Evolutionary conservation across 2,888 invertebrate species (phyloP).

Genomic region (Mythimna lalbum): DNA sequence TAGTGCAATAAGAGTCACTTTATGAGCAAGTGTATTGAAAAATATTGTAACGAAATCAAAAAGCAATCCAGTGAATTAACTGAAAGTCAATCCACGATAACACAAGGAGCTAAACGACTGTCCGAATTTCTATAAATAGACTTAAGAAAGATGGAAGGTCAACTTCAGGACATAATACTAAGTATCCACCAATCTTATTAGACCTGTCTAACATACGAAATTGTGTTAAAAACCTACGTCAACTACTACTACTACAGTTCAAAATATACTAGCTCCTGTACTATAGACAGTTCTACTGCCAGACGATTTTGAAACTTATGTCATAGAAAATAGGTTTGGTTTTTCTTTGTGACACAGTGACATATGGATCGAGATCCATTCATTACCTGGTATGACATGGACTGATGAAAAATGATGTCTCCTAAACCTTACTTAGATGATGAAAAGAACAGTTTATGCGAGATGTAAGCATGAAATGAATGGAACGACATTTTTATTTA

Average conservation of each 20-base stretch:
- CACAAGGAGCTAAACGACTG: constrained; percentile 5
- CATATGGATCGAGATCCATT: constrained; percentile 67
- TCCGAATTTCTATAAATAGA: constrained; percentile 9
- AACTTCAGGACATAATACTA: background rate
- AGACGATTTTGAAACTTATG: constrained; percentile 2
- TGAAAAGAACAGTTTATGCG: constrained; percentile 66
- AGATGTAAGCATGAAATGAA: constrained; percentile 56
- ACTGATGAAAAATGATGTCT: constrained; percentile 77
- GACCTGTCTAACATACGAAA: constrained; percentile 18
- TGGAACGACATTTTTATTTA: constrained; percentile 45
- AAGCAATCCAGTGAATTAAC: background rate
- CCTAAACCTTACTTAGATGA: constrained; percentile 67
- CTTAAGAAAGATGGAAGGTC: background rate
- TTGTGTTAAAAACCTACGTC: constrained; percentile 26
- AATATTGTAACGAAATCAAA: background rate
- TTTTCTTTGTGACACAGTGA: constrained; percentile 3
- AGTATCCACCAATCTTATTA: constrained; percentile 4
- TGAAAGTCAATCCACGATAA: background rate
- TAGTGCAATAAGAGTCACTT: too few relatives aligned
- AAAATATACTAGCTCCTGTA: constrained; percentile 29
- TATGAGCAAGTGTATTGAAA: too few relatives aligned
- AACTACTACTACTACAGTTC: constrained; percentile 7
- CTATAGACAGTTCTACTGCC: background rate
- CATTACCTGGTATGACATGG: constrained; percentile 71
- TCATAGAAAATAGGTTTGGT: fast-evolving